Conservation (phyloP, 2,888 invertebrate species). For the Caenorhabditis parvicauda region DNA sequence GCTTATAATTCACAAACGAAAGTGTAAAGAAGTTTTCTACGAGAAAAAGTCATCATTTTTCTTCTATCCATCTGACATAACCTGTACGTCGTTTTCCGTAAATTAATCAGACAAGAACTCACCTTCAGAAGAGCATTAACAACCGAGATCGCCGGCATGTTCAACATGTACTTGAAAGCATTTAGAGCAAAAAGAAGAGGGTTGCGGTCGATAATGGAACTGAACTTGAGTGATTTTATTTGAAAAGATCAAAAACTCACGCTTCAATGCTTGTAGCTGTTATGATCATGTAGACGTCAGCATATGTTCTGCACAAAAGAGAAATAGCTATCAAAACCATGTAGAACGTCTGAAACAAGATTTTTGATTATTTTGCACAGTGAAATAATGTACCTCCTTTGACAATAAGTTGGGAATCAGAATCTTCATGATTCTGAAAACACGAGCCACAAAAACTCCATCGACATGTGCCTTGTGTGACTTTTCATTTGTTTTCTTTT, state of each 20-base stretch:
- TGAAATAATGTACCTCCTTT: slow-evolving; percentile 34
- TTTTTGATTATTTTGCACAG: not conserved
- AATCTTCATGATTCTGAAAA: slow-evolving; percentile 48
- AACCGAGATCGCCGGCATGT: slow-evolving; percentile 87
- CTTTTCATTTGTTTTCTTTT: slow-evolving; percentile 16
- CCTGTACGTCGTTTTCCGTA: too few species aligned
- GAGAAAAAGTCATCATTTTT: too few species aligned
- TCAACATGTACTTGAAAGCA: slow-evolving; percentile 76
- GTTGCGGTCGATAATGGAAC: slow-evolving; percentile 88
- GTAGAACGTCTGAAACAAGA: slow-evolving; percentile 45
- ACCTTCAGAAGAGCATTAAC: slow-evolving; percentile 87
- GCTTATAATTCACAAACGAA: slow-evolving; percentile 3
- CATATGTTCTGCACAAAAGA: slow-evolving; percentile 83
- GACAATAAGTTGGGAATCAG: slow-evolving; percentile 48
- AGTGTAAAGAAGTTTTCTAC: slow-evolving; percentile 56
- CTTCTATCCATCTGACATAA: not conserved
- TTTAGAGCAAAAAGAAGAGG: slow-evolving; percentile 75
- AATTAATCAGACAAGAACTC: too few species aligned
- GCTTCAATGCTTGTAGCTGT: slow-evolving; percentile 90
- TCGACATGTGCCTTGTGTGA: slow-evolving; percentile 38
- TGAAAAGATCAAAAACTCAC: slow-evolving; percentile 60
- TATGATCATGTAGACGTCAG: slow-evolving; percentile 95
- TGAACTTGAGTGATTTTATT: slow-evolving; percentile 66
- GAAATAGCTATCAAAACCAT: slow-evolving; percentile 71
- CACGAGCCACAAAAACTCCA: slow-evolving; percentile 39